phyloP scores from a whole-genome alignment of 2,797 vertebrate genomes.

The Chloroceryle amazona region DNA sequence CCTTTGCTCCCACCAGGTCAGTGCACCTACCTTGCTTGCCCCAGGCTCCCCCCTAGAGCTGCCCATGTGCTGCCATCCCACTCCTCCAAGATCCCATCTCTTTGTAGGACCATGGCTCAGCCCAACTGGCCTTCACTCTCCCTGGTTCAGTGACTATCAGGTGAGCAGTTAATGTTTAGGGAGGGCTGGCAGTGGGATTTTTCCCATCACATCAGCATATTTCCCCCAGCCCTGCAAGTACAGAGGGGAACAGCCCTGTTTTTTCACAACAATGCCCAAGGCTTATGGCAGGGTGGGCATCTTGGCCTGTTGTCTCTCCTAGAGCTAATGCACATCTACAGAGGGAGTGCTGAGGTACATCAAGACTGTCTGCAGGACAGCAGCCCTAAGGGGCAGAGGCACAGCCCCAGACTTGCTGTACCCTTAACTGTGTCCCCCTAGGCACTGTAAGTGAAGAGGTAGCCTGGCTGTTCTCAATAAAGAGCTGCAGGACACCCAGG shows the following conservation, averaged over 20 bases:
- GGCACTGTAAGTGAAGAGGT: background rate
- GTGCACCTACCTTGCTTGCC: background rate
- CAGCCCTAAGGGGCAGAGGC: background rate
- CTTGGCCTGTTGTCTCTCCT: background rate
- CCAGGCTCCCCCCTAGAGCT: background rate
- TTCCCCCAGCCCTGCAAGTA: background rate
- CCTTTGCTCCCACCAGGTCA: background rate
- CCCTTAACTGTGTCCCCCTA: background rate
- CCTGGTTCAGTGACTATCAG: background rate
- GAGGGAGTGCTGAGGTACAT: background rate
- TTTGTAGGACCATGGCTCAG: background rate
- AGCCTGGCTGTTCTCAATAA: background rate
- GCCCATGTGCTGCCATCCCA: background rate
- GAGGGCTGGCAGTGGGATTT: background rate
- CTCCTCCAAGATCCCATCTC: background rate
- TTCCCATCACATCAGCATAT: background rate
- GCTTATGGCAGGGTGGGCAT: fast-evolving
- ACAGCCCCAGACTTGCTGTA: background rate
- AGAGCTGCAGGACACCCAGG: background rate
- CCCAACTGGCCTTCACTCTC: background rate
- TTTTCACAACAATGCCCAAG: background rate
- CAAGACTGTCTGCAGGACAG: background rate
- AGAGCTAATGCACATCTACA: background rate
- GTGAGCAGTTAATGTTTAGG: conserved; percentile 58
- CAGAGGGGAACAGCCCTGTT: background rate